Base-by-base conservation (phyloP, 30 jellyfish, hydroid and myxozoan species). In the Morbakka virulenta region DNA sequence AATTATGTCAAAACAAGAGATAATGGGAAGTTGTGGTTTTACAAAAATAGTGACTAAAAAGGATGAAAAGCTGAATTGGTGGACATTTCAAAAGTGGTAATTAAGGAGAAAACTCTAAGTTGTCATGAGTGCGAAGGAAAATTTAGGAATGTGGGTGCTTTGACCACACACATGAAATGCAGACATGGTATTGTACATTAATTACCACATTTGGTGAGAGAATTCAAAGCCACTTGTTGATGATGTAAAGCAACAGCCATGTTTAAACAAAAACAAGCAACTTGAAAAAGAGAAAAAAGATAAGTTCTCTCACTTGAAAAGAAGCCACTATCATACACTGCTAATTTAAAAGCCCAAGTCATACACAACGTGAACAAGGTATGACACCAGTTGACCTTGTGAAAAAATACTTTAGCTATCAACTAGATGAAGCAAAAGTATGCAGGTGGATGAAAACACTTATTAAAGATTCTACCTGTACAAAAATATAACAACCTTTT, bases 401-500 rank as follows among this genome's bases (percentile, higher is more conserved):
- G 9, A 41, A 41, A 9, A 41, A 41, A 17, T 41, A 41, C 17
- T 41, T 17, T 17, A 41, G 17, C 17, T 41, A 6, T 17, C 9
- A 17, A 41, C 13, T 41, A 6, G 57, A 41, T 41, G 17, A 41
- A 17, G 57, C 13, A 41, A 41, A 41, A 9, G 57, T 41, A 6
- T 6, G 57, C 17, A 41, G 57, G 17, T 41, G 57, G 57, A 41
- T 41, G 57, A 41, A 41, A 41, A 34, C 52, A 75, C 52, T 12
- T 30, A 1, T 61, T 52, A 20, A 86, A 77, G 72, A 41, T 66
- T 34, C 26, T 94, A 51, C 81, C 79, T 32, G 17, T 81, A 17
- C 75, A 77, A 47, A 75, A 72, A 28, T 84, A 83, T 53, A 74
- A 48, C 22, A 69, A 57, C n/a, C 86, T 83, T 4, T 83, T 72